phyloP scores from a whole-genome alignment of 2,888 invertebrate species.

The Notodonta ziczac region DNA sequence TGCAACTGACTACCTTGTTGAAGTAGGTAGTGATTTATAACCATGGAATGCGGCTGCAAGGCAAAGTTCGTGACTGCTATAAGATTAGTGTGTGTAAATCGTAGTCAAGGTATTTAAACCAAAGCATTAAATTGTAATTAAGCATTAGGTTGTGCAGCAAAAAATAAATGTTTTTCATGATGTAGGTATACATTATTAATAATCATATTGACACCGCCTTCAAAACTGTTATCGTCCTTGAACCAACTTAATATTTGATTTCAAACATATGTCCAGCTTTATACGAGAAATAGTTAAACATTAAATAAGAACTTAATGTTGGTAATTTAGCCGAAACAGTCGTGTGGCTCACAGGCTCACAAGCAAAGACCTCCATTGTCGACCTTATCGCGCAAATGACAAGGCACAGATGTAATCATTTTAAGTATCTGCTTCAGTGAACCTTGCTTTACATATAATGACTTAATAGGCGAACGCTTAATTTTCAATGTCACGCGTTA shows the following conservation, averaged over 20 bases:
- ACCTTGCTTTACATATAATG: not conserved
- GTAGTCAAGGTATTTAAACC: slow-evolving; percentile 28
- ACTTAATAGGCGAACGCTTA: not conserved
- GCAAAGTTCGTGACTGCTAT: slow-evolving; percentile 48
- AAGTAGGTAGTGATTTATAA: slow-evolving; percentile 23
- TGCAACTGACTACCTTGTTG: slow-evolving; percentile 3
- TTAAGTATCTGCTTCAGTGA: not conserved
- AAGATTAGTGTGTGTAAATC: slow-evolving; percentile 53
- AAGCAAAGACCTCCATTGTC: not conserved
- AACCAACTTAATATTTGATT: not conserved
- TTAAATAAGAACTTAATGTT: not conserved
- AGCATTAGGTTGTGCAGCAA: not conserved
- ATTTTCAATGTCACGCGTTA: not conserved
- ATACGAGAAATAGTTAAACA: not conserved
- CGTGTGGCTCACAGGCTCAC: not conserved
- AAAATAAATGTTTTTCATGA: not conserved
- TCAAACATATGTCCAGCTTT: too few relatives aligned
- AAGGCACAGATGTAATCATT: not conserved
- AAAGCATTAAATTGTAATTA: slow-evolving; percentile 29
- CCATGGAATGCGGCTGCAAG: slow-evolving; percentile 56
- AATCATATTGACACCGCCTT: not conserved
- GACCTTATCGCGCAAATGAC: not conserved
- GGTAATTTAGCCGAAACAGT: not conserved
- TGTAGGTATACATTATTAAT: too few relatives aligned
- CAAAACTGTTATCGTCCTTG: not conserved